These are phyloP conservation scores for Entelurus aequoreus DNA, from an alignment of 2,113 vertebrate species.

Conservation along the genomic window DNA sequence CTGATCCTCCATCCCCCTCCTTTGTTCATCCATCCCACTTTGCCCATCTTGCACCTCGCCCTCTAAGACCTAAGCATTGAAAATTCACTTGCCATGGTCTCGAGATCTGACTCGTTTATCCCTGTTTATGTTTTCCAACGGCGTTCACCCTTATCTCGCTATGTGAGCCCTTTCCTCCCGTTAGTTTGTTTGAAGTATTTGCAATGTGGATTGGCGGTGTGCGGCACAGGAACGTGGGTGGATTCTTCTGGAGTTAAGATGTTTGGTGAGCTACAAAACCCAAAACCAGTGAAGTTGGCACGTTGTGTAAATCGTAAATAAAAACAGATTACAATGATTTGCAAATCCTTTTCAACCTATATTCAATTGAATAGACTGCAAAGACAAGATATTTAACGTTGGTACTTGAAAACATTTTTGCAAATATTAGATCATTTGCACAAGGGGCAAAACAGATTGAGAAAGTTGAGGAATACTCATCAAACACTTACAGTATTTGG, in stretches of 20 bases:
- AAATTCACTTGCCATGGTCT: conserved; percentile 21
- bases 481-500: no score
- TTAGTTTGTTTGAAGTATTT: conserved; percentile 18
- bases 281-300: no score
- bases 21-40: conserved; percentile 30
- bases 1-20: conserved; percentile 9
- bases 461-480: no score
- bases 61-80: conserved; percentile 24
- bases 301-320: no score
- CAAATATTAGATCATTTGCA: no score
- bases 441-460: no score
- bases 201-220: conserved; percentile 23
- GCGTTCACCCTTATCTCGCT: background rate
- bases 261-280: background rate
- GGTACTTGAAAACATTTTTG: no score
- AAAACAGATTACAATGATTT: no score
- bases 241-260: conserved; percentile 30
- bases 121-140: background rate
- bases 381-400: no score
- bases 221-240: conserved; percentile 29
- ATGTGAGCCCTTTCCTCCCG: conserved; percentile 7
- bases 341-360: no score
- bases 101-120: conserved; percentile 24
- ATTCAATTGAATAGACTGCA: no score
- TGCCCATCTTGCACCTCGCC: conserved; percentile 20